phyloP scores from a whole-genome alignment of 2,113 vertebrate species.

The Syngnathus floridae region DNA sequence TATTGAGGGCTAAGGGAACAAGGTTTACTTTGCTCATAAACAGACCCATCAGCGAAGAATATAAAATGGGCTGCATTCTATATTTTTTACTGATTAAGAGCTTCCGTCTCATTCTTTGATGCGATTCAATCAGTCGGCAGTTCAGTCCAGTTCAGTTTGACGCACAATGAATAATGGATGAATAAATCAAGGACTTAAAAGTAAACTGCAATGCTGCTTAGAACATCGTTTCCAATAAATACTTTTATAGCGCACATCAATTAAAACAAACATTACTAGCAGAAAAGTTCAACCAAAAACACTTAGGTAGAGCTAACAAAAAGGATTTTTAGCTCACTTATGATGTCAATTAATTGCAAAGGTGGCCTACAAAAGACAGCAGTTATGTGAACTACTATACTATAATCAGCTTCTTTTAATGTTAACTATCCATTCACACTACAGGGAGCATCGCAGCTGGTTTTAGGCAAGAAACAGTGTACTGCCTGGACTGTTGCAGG shows the following conservation, averaged over 20 bases:
- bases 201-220: not conserved
- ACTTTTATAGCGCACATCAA: not conserved
- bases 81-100: not conserved
- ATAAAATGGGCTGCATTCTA: not conserved
- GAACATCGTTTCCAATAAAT: not conserved
- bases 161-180: not conserved
- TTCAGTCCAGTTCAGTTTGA: not conserved
- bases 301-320: no score
- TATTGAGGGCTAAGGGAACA: not conserved
- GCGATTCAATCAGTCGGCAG: not conserved
- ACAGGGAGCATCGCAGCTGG: not conserved
- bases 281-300: no score
- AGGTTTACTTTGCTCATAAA: not conserved
- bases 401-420: not conserved
- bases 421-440: not conserved
- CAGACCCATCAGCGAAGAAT: not conserved
- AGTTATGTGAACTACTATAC: not conserved
- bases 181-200: not conserved
- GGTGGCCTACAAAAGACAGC: not conserved
- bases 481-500: not conserved
- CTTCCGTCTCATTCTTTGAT: not conserved
- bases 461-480: not conserved
- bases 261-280: not conserved
- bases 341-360: not conserved
- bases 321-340: not conserved